Evolutionary conservation across 2,113 vertebrate species (phyloP).

Genomic region (Otolemur garnettii): DNA sequence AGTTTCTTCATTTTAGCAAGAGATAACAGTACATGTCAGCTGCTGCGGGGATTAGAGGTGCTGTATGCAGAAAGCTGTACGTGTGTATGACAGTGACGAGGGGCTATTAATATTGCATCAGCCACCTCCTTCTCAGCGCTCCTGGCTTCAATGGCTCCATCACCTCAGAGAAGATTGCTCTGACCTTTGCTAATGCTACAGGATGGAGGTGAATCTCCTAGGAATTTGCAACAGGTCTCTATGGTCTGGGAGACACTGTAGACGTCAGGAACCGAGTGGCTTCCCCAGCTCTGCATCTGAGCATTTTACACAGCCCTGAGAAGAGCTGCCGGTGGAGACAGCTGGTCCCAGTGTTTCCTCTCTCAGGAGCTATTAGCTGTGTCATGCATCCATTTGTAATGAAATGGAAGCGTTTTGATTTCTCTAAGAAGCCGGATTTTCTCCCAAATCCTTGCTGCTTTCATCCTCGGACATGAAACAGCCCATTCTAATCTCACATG

Average conservation of each 20-base stretch:
- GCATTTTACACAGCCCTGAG: background rate
- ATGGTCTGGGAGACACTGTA: background rate
- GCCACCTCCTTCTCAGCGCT: background rate
- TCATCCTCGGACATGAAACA: conserved; percentile 84
- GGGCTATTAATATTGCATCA: conserved; percentile 56
- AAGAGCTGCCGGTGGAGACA: conserved; percentile 31
- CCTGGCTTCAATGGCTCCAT: background rate
- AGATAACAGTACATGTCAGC: conserved; percentile 65
- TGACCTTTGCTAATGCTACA: background rate
- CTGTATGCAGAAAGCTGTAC: background rate
- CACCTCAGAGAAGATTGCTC: background rate
- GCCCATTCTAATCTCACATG: conserved; percentile 82
- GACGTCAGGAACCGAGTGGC: background rate
- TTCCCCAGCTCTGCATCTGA: background rate
- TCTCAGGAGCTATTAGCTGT: conserved; percentile 68
- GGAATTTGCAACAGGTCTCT: background rate
- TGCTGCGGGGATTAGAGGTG: conserved; percentile 44
- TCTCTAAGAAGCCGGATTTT: conserved; percentile 77
- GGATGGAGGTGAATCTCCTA: background rate
- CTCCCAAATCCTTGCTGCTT: conserved; percentile 80
- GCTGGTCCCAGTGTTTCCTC: conserved; percentile 58
- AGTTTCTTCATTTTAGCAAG: background rate
- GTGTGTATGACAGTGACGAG: background rate
- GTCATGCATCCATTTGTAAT: conserved; percentile 78
- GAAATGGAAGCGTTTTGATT: conserved; percentile 76